phyloP scores from a whole-genome alignment of 2,888 invertebrate species.

The Leistus spinibarbis region DNA sequence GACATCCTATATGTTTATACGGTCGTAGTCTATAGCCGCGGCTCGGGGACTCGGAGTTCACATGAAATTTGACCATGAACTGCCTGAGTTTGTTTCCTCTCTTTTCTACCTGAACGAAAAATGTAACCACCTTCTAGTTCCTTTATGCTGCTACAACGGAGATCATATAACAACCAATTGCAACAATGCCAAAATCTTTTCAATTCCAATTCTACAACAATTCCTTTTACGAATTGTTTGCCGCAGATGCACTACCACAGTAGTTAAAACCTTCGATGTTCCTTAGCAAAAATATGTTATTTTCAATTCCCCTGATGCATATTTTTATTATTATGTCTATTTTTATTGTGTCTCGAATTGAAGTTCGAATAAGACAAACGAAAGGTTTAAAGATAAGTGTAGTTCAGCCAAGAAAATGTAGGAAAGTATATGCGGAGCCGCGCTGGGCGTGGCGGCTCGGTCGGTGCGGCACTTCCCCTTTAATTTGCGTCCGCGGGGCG shows the following conservation, averaged over 20 bases:
- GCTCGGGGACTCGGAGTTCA: neutral
- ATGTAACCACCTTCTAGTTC: neutral
- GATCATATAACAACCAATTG: neutral
- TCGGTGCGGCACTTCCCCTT: conserved; percentile 19
- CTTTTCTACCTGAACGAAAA: neutral
- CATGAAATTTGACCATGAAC: neutral
- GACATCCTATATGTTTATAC: neutral
- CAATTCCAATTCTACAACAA: neutral
- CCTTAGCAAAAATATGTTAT: too few species aligned
- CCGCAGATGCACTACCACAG: too few species aligned
- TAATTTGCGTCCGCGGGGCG: conserved; percentile 13
- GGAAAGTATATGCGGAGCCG: too few species aligned
- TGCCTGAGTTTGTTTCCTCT: neutral
- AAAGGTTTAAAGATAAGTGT: too few species aligned
- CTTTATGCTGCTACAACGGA: neutral
- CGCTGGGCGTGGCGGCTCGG: conserved; percentile 16
- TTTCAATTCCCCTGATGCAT: too few species aligned
- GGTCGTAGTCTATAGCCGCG: neutral
- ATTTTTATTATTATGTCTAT: too few species aligned
- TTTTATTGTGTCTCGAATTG: too few species aligned
- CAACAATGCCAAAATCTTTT: neutral
- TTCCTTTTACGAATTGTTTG: too few species aligned
- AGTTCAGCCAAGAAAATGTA: too few species aligned
- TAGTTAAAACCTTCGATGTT: too few species aligned
- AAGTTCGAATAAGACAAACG: too few species aligned